Evolutionary conservation across 1,140 invertebrate genomes (phyloP), one percentile per base, ranked within the genome.

Genomic region (Cotesia vestalis): DNA sequence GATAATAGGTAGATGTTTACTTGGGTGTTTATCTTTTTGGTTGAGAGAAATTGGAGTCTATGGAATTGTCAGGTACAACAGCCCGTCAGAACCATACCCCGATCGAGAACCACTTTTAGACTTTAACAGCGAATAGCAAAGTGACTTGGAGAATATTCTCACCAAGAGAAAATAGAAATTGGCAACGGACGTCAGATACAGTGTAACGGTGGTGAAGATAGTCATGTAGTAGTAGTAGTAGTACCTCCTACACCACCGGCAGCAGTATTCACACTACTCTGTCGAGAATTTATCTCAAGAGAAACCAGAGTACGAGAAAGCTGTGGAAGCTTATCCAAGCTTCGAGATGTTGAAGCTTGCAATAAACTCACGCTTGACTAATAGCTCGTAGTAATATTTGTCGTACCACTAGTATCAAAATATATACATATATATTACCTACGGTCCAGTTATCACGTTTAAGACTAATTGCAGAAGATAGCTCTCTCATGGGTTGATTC

Each of bases 131-230:
- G 71, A 67, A 69, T 74, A 61, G 66, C 14, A 72, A 12, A 66
- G 64, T 60, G 36, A 40, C 46, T 64, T 61, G 20, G 60, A 74
- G 72, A 68, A 66, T 57, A 73, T 72, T 38, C 52, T 67, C 66
- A 38, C 46, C 59, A 35, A 66, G 38, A 73, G 68, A 55, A 64
- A 64, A 66, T 73, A 66, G 66, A 74, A 69, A 75, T 75, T 78
- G 69, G 74, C 66, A 72, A 78, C 76, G 77, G 80, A 77, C 79
- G 82, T 84, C 82, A 83, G 76, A 78, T 71, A 73, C 83, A 85
- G 79, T 62, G 77, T 74, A 64, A 36, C 40, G 40, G 40, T 46
- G 40, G 40, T 46, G 40, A 46, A 46, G 40, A 46, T 72, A 60
- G 4, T 55, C 1, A 4, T 59, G 40, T 46, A 46, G 40, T 72